Percentiles rank a stretch among this genome's conserved stretches.
phyloP scores from a whole-genome alignment of 2,113 vertebrate species.

The Sinocyclocheilus anophthalmus region DNA sequence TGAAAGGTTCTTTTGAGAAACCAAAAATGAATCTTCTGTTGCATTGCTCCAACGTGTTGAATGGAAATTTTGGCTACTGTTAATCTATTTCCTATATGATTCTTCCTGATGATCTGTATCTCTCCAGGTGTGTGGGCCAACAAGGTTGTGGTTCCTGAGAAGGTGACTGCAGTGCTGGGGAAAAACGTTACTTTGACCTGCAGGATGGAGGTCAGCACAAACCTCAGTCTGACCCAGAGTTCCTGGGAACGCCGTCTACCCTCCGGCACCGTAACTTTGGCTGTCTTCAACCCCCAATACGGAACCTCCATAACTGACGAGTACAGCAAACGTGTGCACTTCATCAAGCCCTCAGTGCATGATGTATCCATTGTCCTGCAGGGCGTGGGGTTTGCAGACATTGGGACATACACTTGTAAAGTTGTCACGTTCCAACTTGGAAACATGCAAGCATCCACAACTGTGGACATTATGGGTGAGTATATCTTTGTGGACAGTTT shows the following conservation, averaged over 20 bases:
- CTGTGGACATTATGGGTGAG: slow-evolving; percentile 89
- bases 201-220: slow-evolving; percentile 81
- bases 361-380: slow-evolving; percentile 89
- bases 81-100: background rate
- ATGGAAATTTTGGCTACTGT: background rate
- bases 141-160: slow-evolving; percentile 84
- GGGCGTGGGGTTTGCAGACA: slow-evolving; percentile 87
- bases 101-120: slow-evolving; percentile 38
- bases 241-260: slow-evolving; percentile 90
- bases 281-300: slow-evolving; percentile 88
- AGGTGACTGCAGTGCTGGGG: slow-evolving; percentile 88
- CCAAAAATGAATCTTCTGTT: background rate
- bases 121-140: slow-evolving; percentile 84
- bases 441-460: slow-evolving; percentile 86
- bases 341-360: slow-evolving; percentile 84
- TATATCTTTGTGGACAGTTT: slow-evolving; percentile 41
- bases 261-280: slow-evolving; percentile 84
- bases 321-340: slow-evolving; percentile 84
- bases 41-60: background rate
- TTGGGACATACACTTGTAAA: slow-evolving; percentile 92
- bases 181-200: slow-evolving; percentile 92
- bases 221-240: slow-evolving; percentile 91
- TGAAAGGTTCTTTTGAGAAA: background rate
- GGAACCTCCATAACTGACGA: slow-evolving; percentile 86
- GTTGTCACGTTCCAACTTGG: slow-evolving; percentile 93